A percentile compares a stretch with the other conserved stretches of the same genome.
These are phyloP conservation scores for Eulithis testata DNA, from an alignment of 2,888 invertebrate genomes.

Conservation along the genomic window DNA sequence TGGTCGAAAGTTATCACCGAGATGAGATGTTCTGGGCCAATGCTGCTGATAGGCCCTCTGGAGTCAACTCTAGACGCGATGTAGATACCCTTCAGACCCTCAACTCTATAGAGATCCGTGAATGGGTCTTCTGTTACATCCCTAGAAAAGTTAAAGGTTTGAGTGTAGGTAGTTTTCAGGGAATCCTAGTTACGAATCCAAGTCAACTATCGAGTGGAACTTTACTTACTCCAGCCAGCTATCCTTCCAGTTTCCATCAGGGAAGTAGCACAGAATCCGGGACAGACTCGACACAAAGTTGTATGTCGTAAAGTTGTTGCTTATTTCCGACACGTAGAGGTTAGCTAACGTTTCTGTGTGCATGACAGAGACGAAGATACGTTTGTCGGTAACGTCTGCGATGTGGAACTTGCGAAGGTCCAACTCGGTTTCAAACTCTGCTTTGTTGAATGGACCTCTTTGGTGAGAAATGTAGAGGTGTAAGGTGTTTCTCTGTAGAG, in stretches of 20 bases:
- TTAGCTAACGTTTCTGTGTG: conserved; percentile 90
- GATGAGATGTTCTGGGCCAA: conserved; percentile 90
- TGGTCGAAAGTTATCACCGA: conserved; percentile 94
- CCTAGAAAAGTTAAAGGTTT: conserved; percentile 71
- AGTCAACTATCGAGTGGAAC: background rate
- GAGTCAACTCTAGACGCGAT: conserved; percentile 91
- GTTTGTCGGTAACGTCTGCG: conserved; percentile 92
- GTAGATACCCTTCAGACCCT: conserved; percentile 94
- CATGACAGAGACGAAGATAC: conserved; percentile 92
- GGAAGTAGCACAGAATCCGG: conserved; percentile 93
- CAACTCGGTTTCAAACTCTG: conserved; percentile 90
- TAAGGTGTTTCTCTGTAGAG: conserved; percentile 75
- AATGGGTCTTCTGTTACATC: conserved; percentile 92
- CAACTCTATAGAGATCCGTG: conserved; percentile 94
- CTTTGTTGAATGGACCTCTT: conserved; percentile 87
- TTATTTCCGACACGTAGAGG: conserved; percentile 91
- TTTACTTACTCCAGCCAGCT: conserved; percentile 91
- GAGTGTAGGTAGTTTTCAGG: background rate
- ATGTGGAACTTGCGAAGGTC: conserved; percentile 89
- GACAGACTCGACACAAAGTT: conserved; percentile 92
- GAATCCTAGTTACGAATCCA: background rate
- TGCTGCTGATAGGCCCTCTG: conserved; percentile 80
- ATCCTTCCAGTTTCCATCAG: conserved; percentile 91
- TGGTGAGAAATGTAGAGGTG: conserved; percentile 92
- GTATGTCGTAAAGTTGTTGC: conserved; percentile 86